A percentile compares a stretch with the other conserved stretches of the same genome.
These are phyloP conservation scores for Gila robusta DNA, from an alignment of 2,797 vertebrate species.

Conservation along the genomic window DNA sequence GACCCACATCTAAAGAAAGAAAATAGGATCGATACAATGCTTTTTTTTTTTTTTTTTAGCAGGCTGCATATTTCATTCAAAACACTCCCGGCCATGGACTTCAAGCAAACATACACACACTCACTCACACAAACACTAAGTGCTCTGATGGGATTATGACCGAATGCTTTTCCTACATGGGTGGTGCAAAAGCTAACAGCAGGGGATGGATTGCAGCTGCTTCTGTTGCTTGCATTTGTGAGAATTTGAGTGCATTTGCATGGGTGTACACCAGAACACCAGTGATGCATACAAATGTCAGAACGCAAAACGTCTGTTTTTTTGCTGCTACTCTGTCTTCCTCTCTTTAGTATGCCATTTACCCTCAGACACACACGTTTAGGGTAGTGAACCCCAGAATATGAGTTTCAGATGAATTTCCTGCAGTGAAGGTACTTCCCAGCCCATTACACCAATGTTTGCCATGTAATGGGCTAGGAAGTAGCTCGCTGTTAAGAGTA, in stretches of 20 bases:
- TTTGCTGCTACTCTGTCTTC: not conserved
- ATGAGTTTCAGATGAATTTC: slow-evolving; percentile 5
- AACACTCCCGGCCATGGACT: not conserved
- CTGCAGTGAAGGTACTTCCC: slow-evolving; percentile 4
- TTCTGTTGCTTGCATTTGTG: not conserved
- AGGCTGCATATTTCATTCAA: not conserved
- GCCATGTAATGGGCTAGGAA: slow-evolving; percentile 9
- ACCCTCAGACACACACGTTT: not conserved
- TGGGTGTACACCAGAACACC: not conserved
- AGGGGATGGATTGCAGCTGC: slow-evolving; percentile 24
- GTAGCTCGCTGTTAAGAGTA: not conserved
- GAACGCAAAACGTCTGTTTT: not conserved
- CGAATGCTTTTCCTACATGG: slow-evolving; percentile 7
- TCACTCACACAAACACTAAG: not conserved
- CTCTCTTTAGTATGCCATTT: slow-evolving; percentile 14
- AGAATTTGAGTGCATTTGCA: slow-evolving; percentile 19
- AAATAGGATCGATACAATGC: not conserved
- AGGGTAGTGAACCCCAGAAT: not conserved
- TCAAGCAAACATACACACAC: slow-evolving; percentile 3
- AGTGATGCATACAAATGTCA: slow-evolving; percentile 17
- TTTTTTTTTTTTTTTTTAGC: not conserved
- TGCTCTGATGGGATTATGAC: slow-evolving; percentile 23
- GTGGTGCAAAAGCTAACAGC: slow-evolving; percentile 18
- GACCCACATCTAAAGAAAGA: not conserved
- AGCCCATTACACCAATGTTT: slow-evolving; percentile 21